phyloP scores from a whole-genome alignment of 2,113 vertebrate species.

The Elanoides forficatus region DNA sequence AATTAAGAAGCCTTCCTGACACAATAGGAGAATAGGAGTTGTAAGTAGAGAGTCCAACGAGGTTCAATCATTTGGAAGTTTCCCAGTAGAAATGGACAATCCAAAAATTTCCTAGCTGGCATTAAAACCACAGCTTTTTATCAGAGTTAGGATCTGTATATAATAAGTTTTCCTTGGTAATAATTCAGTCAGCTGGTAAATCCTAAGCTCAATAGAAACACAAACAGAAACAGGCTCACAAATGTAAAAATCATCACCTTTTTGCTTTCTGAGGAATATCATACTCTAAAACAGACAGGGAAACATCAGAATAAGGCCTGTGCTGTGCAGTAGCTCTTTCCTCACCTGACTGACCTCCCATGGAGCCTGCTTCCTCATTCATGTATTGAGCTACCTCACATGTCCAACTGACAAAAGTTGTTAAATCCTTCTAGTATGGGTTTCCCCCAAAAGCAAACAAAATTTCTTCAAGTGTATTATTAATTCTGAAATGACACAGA shows the following conservation, averaged over 20 bases:
- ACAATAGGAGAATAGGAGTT: too few relatives aligned
- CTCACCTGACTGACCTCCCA: background rate
- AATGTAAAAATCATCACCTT: background rate
- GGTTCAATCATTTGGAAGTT: background rate
- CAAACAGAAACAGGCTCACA: background rate
- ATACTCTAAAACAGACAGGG: background rate
- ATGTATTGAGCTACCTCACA: background rate
- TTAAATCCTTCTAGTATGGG: conserved; percentile 19
- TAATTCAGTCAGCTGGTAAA: background rate
- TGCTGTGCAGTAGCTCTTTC: background rate
- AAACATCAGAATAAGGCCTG: background rate
- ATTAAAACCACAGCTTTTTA: background rate
- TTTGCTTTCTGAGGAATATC: background rate
- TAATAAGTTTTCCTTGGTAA: background rate
- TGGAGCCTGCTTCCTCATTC: background rate
- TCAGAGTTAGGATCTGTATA: background rate
- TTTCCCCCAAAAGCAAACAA: background rate
- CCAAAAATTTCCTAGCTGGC: background rate
- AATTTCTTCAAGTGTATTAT: conserved; percentile 25
- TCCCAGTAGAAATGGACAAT: background rate
- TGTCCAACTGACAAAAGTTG: background rate
- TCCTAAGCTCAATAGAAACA: background rate
- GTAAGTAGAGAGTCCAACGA: background rate
- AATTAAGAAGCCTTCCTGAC: background rate
- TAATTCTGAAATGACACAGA: conserved; percentile 23